Evolutionary conservation across 1,140 invertebrate genomes (phyloP).

Genomic region (Littorina saxatilis): DNA sequence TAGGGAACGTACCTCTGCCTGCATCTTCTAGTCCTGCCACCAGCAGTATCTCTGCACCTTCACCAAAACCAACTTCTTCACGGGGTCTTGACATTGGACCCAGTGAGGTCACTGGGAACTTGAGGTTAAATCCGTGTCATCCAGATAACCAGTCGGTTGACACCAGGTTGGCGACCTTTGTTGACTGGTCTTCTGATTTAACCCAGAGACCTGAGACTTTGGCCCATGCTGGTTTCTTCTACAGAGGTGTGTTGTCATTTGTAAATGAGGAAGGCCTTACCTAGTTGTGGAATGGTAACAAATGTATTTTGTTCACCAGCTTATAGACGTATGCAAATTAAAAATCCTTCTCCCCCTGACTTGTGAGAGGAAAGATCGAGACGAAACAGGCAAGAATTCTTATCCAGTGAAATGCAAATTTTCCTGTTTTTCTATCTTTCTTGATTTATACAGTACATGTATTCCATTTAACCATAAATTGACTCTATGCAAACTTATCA

Average conservation of each 20-base stretch:
- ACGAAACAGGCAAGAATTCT: no score
- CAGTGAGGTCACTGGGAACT: not conserved
- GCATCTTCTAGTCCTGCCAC: not conserved
- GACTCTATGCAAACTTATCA: no score
- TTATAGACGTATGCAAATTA: no score
- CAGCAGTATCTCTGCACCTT: not conserved
- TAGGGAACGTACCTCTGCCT: constrained; percentile 31
- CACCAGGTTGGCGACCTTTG: constrained; percentile 14
- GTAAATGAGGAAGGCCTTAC: no score
- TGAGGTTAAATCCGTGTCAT: not conserved
- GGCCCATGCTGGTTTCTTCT: constrained; percentile 35
- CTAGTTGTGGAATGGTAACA: no score
- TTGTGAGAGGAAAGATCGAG: no score
- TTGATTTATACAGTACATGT: no score
- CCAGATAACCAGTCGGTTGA: not conserved
- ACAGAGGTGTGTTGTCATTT: constrained; percentile 12
- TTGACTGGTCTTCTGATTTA: not conserved
- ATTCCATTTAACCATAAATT: no score
- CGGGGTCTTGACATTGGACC: not conserved
- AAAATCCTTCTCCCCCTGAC: no score
- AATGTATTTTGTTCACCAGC: no score
- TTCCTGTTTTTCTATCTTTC: no score
- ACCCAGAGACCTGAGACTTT: not conserved
- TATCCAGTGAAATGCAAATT: no score
- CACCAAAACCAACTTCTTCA: not conserved